Conservation (phyloP, 2,797 vertebrate species). For the Benthosema pterotum region DNA sequence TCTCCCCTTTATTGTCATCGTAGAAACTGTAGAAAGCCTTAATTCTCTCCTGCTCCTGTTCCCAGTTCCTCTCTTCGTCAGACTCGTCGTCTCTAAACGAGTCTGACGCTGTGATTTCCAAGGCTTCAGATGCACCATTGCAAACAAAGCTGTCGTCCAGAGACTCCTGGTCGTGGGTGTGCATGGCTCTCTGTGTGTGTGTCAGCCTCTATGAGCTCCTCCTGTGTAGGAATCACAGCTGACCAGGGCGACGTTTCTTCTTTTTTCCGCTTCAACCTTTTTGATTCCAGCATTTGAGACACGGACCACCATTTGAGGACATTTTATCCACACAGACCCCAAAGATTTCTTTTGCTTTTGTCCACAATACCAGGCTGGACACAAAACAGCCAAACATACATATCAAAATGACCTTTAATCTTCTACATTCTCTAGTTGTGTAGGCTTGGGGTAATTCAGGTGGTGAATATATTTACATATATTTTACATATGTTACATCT, state of each 20-base stretch:
- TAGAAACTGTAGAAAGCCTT: slow-evolving; percentile 75
- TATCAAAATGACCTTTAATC: too few relatives aligned
- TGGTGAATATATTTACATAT: too few relatives aligned
- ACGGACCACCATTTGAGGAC: too few relatives aligned
- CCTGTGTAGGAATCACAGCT: slow-evolving; percentile 21
- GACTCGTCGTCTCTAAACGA: slow-evolving; percentile 49
- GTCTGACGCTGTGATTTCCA: slow-evolving; percentile 21
- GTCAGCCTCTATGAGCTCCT: slow-evolving; percentile 13
- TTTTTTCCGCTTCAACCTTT: too few relatives aligned
- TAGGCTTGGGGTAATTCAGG: too few relatives aligned
- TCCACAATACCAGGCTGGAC: too few relatives aligned
- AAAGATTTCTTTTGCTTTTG: too few relatives aligned
- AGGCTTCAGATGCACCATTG: slow-evolving; percentile 14
- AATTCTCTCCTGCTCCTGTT: slow-evolving; percentile 73
- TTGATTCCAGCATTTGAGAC: too few relatives aligned
- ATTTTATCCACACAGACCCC: too few relatives aligned
- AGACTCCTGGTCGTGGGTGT: slow-evolving; percentile 43
- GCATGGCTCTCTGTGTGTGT: slow-evolving; percentile 4
- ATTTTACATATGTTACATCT: too few relatives aligned
- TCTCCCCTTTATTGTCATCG: slow-evolving; percentile 45
- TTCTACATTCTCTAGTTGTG: too few relatives aligned
- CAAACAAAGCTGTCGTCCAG: slow-evolving; percentile 64
- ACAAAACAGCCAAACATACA: too few relatives aligned
- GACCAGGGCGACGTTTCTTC: slow-evolving; percentile 15
- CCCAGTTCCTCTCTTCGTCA: slow-evolving; percentile 71